phyloP scores from a whole-genome alignment of 2,797 vertebrate genomes.

The Lepilemur ruficaudatus region DNA sequence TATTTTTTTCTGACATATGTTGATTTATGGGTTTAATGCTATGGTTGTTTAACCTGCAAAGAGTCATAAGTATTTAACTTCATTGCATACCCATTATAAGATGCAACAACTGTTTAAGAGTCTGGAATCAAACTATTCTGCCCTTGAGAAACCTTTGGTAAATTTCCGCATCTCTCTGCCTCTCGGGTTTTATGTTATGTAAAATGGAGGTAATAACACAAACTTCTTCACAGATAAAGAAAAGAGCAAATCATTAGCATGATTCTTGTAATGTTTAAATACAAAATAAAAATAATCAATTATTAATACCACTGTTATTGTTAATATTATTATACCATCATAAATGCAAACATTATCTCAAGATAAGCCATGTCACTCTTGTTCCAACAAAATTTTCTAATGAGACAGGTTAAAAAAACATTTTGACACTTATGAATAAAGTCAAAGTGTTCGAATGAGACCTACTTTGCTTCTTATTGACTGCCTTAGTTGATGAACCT shows the following conservation, averaged over 20 bases:
- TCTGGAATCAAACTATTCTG: background rate
- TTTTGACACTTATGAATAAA: background rate
- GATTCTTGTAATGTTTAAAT: background rate
- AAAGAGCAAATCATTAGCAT: background rate
- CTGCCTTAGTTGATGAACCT: background rate
- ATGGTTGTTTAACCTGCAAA: background rate
- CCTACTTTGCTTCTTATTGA: background rate
- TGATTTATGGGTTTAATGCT: background rate
- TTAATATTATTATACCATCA: background rate
- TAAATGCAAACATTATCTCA: background rate
- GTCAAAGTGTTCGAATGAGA: fast-evolving
- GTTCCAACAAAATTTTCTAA: background rate
- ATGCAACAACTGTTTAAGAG: background rate
- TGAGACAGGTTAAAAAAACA: background rate
- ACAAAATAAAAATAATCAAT: background rate
- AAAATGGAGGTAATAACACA: too few species aligned
- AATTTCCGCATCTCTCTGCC: background rate
- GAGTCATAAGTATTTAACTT: background rate
- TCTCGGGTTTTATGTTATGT: fast-evolving
- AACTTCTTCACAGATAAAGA: background rate
- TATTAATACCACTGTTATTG: background rate
- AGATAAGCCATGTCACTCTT: background rate
- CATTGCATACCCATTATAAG: background rate
- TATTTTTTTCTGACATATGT: background rate
- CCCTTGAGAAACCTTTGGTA: fast-evolving